phyloP scores from a whole-genome alignment of 2,888 invertebrate genomes.

The Hemithea aestivaria region DNA sequence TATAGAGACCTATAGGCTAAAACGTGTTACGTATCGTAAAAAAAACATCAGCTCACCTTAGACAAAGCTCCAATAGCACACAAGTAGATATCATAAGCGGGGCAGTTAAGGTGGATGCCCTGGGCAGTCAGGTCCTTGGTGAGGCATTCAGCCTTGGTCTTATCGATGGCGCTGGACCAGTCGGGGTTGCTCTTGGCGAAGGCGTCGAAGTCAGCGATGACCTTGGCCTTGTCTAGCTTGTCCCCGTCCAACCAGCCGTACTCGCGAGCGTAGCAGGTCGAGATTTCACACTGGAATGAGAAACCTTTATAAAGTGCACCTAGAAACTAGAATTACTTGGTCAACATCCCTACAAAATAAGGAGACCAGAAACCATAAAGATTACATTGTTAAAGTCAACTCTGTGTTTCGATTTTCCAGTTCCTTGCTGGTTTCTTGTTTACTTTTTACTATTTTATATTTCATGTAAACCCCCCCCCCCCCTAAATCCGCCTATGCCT shows the following conservation, averaged over 20 bases:
- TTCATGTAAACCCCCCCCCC: no score
- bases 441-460: no score
- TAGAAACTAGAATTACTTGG: no score
- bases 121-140: constrained; percentile 40
- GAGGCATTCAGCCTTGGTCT: constrained; percentile 41
- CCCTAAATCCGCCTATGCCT: no score
- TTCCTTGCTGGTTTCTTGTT: no score
- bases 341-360: no score
- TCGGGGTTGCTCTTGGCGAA: constrained; percentile 41
- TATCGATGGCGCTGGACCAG: constrained; percentile 39
- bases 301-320: not conserved
- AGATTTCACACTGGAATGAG: constrained; percentile 47
- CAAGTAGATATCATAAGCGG: constrained; percentile 50
- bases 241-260: constrained; percentile 43
- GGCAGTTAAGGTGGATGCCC: constrained; percentile 48
- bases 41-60: no score
- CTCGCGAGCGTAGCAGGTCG: constrained; percentile 49
- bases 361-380: no score
- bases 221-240: constrained; percentile 41
- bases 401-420: no score
- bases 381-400: no score
- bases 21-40: no score
- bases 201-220: constrained; percentile 40
- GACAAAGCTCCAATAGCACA: constrained; percentile 46
- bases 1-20: no score